Conservation (phyloP, 2,888 invertebrate species). For the Punctoribates punctum region DNA sequence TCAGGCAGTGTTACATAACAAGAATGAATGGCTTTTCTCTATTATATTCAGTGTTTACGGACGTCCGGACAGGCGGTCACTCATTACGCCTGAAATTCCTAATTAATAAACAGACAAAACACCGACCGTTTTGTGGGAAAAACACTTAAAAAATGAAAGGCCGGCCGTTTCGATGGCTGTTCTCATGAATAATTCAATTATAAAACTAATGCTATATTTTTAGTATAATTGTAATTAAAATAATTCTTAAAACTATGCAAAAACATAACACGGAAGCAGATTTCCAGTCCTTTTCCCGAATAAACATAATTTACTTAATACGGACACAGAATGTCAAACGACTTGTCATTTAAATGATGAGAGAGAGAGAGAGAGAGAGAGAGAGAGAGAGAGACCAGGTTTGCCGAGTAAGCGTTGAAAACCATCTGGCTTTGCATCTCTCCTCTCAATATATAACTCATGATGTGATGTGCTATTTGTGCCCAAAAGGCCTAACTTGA, state of each 20-base stretch:
- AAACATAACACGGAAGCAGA: not conserved
- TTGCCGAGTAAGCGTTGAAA: not conserved
- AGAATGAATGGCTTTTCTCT: not conserved
- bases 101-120: not conserved
- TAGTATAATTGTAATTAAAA: not conserved
- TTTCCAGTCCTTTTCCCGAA: not conserved
- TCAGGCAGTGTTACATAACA: too few relatives aligned
- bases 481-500: not conserved
- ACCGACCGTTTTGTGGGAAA: not conserved
- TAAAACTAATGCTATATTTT: not conserved
- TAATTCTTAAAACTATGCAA: not conserved
- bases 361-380: not conserved
- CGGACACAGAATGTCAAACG: not conserved
- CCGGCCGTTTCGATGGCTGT: not conserved
- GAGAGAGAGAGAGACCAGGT: not conserved
- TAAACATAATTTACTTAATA: not conserved
- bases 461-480: not conserved
- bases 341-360: not conserved
- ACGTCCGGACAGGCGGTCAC: constrained; percentile 1
- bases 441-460: too few relatives aligned
- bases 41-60: not conserved
- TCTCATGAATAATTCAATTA: constrained; percentile 3
- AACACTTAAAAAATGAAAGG: not conserved
- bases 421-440: not conserved
- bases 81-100: not conserved